These are phyloP conservation scores for Tapera naevia DNA, from an alignment of 2,797 vertebrate genomes.

Conservation along the genomic window DNA sequence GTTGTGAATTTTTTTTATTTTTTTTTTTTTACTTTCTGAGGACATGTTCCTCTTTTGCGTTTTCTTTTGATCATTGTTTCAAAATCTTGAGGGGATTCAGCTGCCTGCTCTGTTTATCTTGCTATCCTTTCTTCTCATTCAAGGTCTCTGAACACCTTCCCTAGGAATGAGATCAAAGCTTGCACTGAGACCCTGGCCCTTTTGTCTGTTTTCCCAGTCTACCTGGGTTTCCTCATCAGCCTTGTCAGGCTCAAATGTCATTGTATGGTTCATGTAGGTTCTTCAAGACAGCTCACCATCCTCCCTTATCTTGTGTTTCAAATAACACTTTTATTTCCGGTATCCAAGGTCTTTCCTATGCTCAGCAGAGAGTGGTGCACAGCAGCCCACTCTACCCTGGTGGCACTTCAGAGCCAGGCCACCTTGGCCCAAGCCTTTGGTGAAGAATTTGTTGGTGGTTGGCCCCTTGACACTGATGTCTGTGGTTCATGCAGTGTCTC, in stretches of 20 bases:
- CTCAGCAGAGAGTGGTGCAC: neutral
- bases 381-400: neutral
- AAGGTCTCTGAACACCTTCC: constrained; percentile 25
- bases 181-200: neutral
- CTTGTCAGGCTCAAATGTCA: constrained; percentile 4
- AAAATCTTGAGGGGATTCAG: constrained; percentile 30
- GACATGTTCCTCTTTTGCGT: neutral
- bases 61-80: constrained; percentile 52
- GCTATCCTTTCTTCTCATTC: constrained; percentile 29
- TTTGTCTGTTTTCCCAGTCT: neutral
- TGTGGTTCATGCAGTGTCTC: neutral
- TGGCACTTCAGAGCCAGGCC: neutral
- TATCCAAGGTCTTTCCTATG: neutral
- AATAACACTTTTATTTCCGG: neutral
- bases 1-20: neutral
- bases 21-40: constrained; percentile 7
- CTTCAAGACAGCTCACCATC: neutral
- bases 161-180: constrained; percentile 26
- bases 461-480: neutral
- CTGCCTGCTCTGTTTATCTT: constrained; percentile 46
- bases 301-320: neutral
- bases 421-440: neutral
- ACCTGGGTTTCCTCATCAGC: neutral
- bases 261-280: neutral
- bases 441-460: neutral